A percentile compares a stretch with the other conserved stretches of the same genome.
Conservation (phyloP, 2,113 vertebrate species). For the Centropus bengalensis region DNA sequence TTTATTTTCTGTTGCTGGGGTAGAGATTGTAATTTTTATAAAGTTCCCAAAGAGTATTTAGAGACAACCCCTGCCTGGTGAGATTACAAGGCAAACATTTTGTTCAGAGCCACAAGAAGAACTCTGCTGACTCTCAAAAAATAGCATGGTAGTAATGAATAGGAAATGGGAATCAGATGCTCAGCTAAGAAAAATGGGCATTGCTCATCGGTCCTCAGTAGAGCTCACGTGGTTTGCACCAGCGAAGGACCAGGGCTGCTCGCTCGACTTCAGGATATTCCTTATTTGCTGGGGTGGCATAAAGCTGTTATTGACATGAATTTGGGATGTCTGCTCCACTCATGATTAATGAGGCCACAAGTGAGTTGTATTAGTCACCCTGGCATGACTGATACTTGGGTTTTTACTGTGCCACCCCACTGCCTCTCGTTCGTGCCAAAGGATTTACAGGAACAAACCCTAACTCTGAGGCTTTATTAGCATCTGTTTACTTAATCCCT, state of each 20-base stretch:
- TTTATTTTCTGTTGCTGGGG: background rate
- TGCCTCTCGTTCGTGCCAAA: constrained; percentile 1
- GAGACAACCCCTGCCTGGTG: background rate
- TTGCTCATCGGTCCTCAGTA: background rate
- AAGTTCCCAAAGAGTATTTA: background rate
- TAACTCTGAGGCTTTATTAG: background rate
- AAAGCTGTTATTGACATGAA: constrained; percentile 1
- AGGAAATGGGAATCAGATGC: constrained; percentile 24
- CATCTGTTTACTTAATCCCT: background rate
- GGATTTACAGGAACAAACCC: background rate
- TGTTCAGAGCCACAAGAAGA: background rate
- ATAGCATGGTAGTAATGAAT: background rate
- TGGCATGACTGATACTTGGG: constrained; percentile 6
- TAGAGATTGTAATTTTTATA: background rate
- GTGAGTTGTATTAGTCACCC: constrained; percentile 19
- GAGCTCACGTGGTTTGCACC: background rate
- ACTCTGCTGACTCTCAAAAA: background rate
- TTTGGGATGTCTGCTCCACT: constrained; percentile 10
- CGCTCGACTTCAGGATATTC: background rate
- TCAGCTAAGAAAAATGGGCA: background rate
- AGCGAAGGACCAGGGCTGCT: background rate
- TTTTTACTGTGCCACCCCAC: background rate
- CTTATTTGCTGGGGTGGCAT: background rate
- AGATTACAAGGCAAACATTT: constrained; percentile 27
- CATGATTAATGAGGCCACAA: constrained; percentile 45